A percentile compares a stretch with the other conserved stretches of the same genome.
These are phyloP conservation scores for Paratrypauchen microcephalus DNA, from an alignment of 2,797 vertebrate genomes.

Conservation along the genomic window DNA sequence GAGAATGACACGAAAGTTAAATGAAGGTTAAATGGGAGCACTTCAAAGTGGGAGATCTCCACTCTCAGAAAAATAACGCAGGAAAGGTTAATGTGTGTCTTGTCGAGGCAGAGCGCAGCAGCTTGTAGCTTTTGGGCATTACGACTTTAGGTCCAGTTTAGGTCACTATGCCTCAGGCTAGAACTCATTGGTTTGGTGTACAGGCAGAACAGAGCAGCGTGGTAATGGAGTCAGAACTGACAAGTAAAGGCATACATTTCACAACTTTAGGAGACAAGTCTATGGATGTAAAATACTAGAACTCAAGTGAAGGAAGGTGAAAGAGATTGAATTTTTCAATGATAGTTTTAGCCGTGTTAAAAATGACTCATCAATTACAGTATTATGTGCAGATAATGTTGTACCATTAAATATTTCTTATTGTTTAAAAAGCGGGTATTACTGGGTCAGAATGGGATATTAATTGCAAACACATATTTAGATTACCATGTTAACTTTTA, in stretches of 20 bases:
- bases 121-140: slow-evolving; percentile 74
- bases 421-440: too few species aligned
- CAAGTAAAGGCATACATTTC: slow-evolving; percentile 30
- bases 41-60: slow-evolving; percentile 73
- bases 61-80: slow-evolving; percentile 55
- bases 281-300: slow-evolving; percentile 7
- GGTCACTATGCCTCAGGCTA: slow-evolving; percentile 59
- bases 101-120: slow-evolving; percentile 71
- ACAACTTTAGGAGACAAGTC: slow-evolving; percentile 14
- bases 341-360: background rate
- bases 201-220: slow-evolving; percentile 20
- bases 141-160: slow-evolving; percentile 59
- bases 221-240: slow-evolving; percentile 32
- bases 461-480: too few species aligned
- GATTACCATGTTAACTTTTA: too few species aligned
- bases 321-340: background rate
- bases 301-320: background rate
- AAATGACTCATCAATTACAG: too few species aligned
- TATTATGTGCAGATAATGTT: too few species aligned
- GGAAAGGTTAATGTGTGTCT: slow-evolving; percentile 76
- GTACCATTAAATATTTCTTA: too few species aligned
- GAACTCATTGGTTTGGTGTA: slow-evolving; percentile 52
- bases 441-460: too few species aligned
- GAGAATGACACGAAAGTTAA: slow-evolving; percentile 69
- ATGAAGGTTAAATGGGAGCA: slow-evolving; percentile 78